phyloP scores from a whole-genome alignment of 2,113 vertebrate species.

The Motacilla tschutschensis region DNA sequence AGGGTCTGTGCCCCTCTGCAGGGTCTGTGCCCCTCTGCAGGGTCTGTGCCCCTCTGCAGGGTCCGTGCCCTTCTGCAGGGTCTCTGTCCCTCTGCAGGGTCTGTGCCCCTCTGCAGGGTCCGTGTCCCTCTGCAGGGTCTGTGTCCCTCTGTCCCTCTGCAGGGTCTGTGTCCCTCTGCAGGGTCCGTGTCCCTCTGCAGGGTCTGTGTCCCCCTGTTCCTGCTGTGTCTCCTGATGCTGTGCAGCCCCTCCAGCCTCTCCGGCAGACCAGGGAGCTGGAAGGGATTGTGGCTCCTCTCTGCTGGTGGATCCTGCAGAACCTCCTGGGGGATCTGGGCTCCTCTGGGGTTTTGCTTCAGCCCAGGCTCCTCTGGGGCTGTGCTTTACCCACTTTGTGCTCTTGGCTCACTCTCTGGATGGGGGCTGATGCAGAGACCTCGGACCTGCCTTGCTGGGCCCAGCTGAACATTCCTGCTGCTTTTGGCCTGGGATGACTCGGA shows the following conservation, averaged over 20 bases:
- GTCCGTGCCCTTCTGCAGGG: background rate
- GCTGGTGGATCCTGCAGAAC: background rate
- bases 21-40: fast-evolving
- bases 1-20: fast-evolving
- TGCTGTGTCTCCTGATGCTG: background rate
- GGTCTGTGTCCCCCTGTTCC: background rate
- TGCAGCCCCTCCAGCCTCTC: background rate
- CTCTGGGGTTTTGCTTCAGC: background rate
- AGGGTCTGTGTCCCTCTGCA: background rate
- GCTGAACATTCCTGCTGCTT: background rate
- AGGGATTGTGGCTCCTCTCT: background rate
- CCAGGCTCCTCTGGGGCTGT: background rate
- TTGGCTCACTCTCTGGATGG: background rate
- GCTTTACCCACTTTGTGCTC: fast-evolving
- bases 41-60: fast-evolving
- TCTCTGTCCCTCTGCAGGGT: too few species aligned
- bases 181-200: background rate
- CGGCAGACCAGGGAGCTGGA: too few species aligned
- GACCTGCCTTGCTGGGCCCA: background rate
- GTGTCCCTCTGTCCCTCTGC: fast-evolving
- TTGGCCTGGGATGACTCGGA: background rate
- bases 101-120: background rate
- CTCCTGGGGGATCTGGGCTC: background rate
- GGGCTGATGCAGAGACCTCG: fast-evolving
- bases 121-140: background rate